Evolutionary conservation across 2,113 vertebrate genomes (phyloP).

Genomic region (Enhydra lutris): DNA sequence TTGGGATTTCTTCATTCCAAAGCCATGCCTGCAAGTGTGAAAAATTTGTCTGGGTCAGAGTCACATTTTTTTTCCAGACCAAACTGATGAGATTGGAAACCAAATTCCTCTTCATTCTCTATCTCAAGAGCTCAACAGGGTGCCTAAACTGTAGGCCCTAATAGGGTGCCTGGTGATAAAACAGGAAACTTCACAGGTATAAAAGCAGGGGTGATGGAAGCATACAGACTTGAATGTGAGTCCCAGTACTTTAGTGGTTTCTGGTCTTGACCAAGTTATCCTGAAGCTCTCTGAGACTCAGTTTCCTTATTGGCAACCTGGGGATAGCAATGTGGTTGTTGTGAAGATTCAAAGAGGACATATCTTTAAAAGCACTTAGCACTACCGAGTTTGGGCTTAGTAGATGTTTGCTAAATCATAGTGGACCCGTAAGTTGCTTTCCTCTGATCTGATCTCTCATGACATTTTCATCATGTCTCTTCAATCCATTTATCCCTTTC

Average conservation of each 20-base stretch:
- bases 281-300: background rate
- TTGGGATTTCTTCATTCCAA: slow-evolving; percentile 5
- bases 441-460: background rate
- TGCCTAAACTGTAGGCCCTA: background rate
- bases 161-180: background rate
- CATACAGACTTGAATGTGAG: background rate
- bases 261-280: background rate
- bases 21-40: background rate
- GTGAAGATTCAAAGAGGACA: background rate
- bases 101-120: background rate
- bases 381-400: background rate
- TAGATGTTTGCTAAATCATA: background rate
- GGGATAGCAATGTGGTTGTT: background rate
- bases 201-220: background rate
- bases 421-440: background rate
- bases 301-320: background rate
- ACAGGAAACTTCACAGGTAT: background rate
- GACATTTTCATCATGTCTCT: background rate
- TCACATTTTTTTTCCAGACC: background rate
- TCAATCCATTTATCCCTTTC: background rate
- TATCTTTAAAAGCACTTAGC: background rate
- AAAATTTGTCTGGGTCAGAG: background rate
- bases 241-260: background rate
- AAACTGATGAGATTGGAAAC: background rate
- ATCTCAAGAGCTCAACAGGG: background rate